Conservation (phyloP, 2,113 vertebrate genomes). For the Anser brachyrhynchus region DNA sequence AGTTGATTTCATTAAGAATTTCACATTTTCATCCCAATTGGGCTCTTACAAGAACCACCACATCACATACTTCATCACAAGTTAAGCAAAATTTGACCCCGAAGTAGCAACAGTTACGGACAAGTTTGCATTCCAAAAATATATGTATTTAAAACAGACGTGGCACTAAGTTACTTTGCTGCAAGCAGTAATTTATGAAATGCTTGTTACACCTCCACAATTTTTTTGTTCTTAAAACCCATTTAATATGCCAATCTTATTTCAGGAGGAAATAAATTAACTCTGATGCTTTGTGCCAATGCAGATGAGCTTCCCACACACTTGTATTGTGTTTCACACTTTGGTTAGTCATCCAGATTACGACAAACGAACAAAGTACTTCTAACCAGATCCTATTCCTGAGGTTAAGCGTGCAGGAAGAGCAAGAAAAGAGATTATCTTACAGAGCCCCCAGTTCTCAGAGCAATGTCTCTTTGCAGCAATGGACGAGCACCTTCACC, state of each 20-base stretch:
- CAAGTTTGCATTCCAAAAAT: slow-evolving; percentile 36
- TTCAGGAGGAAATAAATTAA: slow-evolving; percentile 66
- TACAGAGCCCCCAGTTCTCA: background rate
- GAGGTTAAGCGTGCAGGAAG: background rate
- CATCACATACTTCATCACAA: background rate
- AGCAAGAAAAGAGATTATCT: background rate
- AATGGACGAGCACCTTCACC: background rate
- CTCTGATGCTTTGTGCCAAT: slow-evolving; percentile 65
- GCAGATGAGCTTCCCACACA: slow-evolving; percentile 72
- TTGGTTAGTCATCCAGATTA: slow-evolving; percentile 30
- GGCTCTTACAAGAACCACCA: background rate
- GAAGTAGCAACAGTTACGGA: background rate
- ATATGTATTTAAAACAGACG: background rate
- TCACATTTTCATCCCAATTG: background rate
- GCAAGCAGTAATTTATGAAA: slow-evolving; percentile 49
- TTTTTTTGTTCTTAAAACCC: slow-evolving; percentile 59
- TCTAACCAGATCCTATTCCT: background rate
- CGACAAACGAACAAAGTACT: background rate
- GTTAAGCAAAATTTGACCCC: background rate
- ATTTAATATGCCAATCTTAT: slow-evolving; percentile 63
- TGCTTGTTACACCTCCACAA: slow-evolving; percentile 56
- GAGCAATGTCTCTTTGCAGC: background rate
- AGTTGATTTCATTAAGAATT: background rate
- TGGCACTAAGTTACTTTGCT: background rate
- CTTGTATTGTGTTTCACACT: slow-evolving; percentile 45